A percentile compares a stretch with the other conserved stretches of the same genome.
Evolutionary conservation across 2,888 invertebrate species (phyloP).

Genomic region (Protodeltote pygarga): DNA sequence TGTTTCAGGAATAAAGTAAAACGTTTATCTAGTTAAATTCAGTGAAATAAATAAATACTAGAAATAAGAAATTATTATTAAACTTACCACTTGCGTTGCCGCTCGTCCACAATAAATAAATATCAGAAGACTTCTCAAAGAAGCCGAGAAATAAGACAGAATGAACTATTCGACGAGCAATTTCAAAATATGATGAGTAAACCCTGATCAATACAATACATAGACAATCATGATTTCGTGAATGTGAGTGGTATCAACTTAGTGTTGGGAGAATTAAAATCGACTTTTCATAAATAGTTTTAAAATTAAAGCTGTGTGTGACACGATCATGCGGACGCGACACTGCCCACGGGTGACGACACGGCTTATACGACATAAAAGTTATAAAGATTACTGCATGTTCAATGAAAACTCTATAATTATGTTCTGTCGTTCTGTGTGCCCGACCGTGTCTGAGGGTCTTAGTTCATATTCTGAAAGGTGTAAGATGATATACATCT

Average conservation of each 20-base stretch:
- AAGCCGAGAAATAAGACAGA: not conserved
- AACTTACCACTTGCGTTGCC: conserved; percentile 35
- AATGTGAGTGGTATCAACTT: not conserved
- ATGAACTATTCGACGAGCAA: conserved; percentile 6
- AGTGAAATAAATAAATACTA: no score
- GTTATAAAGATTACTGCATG: no score
- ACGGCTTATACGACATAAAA: no score
- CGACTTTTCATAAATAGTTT: conserved; percentile 5
- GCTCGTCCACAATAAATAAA: conserved; percentile 13
- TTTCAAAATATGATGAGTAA: conserved; percentile 44
- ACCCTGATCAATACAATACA: conserved; percentile 47
- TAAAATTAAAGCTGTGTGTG: not conserved
- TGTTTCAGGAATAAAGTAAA: conserved; percentile 6
- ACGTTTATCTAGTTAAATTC: no score
- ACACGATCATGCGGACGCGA: no score
- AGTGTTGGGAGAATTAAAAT: conserved; percentile 5
- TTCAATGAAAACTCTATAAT: no score
- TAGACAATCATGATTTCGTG: not conserved
- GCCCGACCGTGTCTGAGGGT: no score
- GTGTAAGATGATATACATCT: no score
- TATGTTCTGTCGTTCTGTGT: no score
- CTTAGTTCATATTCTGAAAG: no score
- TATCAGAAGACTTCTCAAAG: not conserved
- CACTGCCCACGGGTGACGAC: no score
- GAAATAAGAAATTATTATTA: not conserved